phyloP scores from a whole-genome alignment of 2,797 vertebrate genomes.

The Gymnoscopelus braueri region DNA sequence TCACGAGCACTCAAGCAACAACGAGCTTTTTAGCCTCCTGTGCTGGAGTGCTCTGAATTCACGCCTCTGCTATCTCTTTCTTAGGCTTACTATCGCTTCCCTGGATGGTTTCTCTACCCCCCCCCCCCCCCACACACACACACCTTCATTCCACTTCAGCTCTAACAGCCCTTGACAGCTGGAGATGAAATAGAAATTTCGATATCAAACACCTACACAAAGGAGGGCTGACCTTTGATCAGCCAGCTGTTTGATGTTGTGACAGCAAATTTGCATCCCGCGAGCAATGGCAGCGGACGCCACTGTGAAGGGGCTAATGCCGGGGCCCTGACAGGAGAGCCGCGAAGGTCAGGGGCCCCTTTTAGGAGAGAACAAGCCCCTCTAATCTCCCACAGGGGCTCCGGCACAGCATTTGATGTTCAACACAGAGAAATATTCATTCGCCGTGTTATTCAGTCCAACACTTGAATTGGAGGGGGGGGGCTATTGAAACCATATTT shows the following conservation, averaged over 20 bases:
- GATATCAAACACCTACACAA: constrained; percentile 91
- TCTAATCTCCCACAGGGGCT: constrained; percentile 75
- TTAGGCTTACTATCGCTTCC: constrained; percentile 31
- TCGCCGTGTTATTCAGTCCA: too few species aligned
- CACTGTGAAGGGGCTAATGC: constrained; percentile 77
- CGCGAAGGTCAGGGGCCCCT: constrained; percentile 86
- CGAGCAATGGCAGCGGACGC: constrained; percentile 77
- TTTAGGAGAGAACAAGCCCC: constrained; percentile 79
- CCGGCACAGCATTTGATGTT: constrained; percentile 70
- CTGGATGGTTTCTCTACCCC: constrained; percentile 25
- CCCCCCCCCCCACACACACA: constrained; percentile 28
- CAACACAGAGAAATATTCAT: constrained; percentile 56
- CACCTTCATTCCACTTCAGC: constrained; percentile 63
- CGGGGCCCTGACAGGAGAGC: constrained; percentile 80
- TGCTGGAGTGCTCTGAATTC: constrained; percentile 16
- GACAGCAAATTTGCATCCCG: constrained; percentile 91
- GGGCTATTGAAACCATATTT: too few species aligned
- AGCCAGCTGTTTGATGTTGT: constrained; percentile 88
- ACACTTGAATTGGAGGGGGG: too few species aligned
- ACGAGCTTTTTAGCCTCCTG: constrained; percentile 1
- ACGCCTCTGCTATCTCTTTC: constrained; percentile 10
- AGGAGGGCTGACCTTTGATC: constrained; percentile 95
- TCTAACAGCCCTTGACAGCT: constrained; percentile 84
- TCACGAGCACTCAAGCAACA: constrained; percentile 17
- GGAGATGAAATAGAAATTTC: constrained; percentile 93